Percentiles rank a stretch among this genome's conserved stretches.
Conservation (phyloP, 2,888 invertebrate species). For the Andrena praecox region DNA sequence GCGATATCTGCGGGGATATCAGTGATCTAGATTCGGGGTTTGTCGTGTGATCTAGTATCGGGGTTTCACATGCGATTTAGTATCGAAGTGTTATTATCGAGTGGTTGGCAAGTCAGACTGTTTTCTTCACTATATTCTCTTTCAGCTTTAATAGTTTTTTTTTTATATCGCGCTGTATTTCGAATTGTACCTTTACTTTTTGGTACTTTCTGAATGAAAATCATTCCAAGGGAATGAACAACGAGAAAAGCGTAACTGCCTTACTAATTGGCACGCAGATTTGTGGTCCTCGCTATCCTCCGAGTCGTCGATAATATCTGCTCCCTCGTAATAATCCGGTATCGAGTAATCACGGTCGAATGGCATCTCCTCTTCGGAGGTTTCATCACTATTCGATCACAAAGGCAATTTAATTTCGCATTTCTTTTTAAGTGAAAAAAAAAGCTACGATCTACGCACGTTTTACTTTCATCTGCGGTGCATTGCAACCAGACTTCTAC, state of each 20-base stretch:
- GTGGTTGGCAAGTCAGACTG: too few relatives aligned
- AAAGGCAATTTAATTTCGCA: background rate
- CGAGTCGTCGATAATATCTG: background rate
- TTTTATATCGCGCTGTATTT: too few relatives aligned
- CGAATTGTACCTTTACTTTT: too few relatives aligned
- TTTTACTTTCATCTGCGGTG: background rate
- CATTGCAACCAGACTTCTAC: conserved; percentile 67
- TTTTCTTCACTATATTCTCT: too few relatives aligned
- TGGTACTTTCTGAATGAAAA: too few relatives aligned
- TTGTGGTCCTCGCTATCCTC: background rate
- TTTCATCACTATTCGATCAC: background rate
- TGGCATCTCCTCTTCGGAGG: background rate
- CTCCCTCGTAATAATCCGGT: background rate
- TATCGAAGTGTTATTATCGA: too few relatives aligned
- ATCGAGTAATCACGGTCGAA: background rate
- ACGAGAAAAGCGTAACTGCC: background rate
- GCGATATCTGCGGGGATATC: too few relatives aligned
- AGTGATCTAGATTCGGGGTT: too few relatives aligned
- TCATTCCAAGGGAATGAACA: too few relatives aligned
- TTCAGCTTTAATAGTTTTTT: too few relatives aligned
- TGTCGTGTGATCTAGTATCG: too few relatives aligned
- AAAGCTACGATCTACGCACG: conserved; percentile 6
- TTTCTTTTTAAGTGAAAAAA: background rate
- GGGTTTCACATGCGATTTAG: too few relatives aligned
- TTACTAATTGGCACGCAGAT: conserved; percentile 30